Percentiles rank a stretch among this genome's conserved stretches.
phyloP scores from a whole-genome alignment of 53 echinoderm and acorn worm species.

The Mesocentrotus franciscanus region DNA sequence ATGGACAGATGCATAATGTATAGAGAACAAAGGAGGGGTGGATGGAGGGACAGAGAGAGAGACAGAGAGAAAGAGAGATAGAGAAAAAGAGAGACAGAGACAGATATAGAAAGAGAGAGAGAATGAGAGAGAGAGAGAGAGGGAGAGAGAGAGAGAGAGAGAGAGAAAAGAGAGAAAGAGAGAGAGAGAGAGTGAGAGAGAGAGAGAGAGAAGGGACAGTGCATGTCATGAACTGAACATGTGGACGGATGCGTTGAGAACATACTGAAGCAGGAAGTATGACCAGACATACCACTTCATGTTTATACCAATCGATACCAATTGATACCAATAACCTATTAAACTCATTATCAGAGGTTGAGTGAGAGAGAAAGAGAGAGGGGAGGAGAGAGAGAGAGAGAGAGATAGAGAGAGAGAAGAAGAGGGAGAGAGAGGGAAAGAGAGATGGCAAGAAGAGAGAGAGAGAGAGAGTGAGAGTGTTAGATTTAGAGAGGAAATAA shows the following conservation, averaged over 20 bases:
- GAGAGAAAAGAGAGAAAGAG: neutral
- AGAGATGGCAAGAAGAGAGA: neutral
- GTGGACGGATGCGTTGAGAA: neutral
- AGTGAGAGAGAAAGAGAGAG: neutral
- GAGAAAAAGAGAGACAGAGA: neutral
- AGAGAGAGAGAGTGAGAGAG: neutral
- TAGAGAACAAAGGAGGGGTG: neutral
- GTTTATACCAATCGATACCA: neutral
- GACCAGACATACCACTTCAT: conserved; percentile 20
- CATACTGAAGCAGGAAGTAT: neutral
- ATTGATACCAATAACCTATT: neutral
- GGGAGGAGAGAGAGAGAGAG: neutral
- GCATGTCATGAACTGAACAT: neutral
- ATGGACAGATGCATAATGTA: neutral
- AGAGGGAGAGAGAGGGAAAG: neutral
- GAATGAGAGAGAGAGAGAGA: neutral
- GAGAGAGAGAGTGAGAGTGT: neutral
- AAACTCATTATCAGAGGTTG: neutral
- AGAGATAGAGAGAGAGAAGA: neutral
- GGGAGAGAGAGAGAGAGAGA: neutral
- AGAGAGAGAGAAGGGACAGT: neutral
- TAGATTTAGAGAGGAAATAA: neutral
- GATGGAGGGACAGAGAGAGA: neutral
- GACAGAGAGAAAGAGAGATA: neutral
- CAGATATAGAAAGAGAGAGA: neutral